Evolutionary conservation across 2,113 vertebrate species (phyloP), one percentile per base, ranked within the genome.

Genomic region (Haplotaxodon microlepis): DNA sequence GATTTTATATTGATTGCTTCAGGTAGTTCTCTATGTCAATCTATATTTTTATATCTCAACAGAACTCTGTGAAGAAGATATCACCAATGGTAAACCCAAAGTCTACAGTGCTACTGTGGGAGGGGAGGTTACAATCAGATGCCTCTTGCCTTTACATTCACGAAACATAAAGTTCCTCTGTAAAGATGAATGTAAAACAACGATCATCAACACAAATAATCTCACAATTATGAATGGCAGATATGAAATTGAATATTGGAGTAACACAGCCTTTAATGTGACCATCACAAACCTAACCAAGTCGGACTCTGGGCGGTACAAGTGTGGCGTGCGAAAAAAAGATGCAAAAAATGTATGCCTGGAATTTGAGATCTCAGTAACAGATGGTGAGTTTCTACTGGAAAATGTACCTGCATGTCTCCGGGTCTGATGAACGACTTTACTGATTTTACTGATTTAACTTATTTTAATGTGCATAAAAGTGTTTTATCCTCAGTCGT

Each of bases 401-500:
- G 9, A 9, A 56, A 81, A 81, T 17, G n/a, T 16, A 10, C 5
- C 50, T 24, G 12, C 19, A 11, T 24, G 36, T 3, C 38, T 42
- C 66, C 8, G 1, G 66, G 38, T 71, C 66, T 24, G n/a, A 42
- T 2, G 66, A 71, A 71, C 12, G n/a, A 1, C 66, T 50, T 66
- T 12, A 2, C 17, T 3, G 17, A 66, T 3, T 24, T 24, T 24
- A 24, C 24, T 24, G 24, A 24, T 24, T 24, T 24, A 3, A 24
- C 24, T 63, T 63, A 38, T 66, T 66, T 66, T 5, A n/a, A 66
- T n/a, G 34, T 21, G 61, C 61, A 66, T 66, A 0, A 66, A 66
- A 38, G 0, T 3, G 17, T 66, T 66, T 57, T 66, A 0, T n/a
- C 31, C 31, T 66, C 61, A n/a, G 61, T 66, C 3, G 1, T n/a